Evolutionary conservation across 37 sponge, comb jelly and placozoan species (phyloP).

Genomic region (Spongilla lacustris): DNA sequence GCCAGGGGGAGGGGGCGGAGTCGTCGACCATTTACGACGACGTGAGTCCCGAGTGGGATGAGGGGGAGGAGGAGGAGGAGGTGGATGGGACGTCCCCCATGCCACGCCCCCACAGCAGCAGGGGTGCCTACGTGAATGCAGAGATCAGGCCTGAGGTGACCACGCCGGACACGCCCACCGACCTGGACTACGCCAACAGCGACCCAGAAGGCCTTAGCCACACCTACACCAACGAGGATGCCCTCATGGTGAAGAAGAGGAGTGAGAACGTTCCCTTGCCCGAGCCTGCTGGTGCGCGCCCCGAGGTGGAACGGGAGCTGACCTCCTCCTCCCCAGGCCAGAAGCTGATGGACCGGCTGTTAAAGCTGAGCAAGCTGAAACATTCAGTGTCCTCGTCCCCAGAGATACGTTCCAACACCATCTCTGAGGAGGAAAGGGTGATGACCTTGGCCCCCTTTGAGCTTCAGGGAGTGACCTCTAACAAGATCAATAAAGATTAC

Average conservation of each 20-base stretch:
- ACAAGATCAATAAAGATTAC: slow-evolving; percentile 29
- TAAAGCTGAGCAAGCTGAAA: slow-evolving; percentile 2
- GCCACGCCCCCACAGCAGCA: not conserved
- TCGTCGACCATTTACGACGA: too few relatives aligned
- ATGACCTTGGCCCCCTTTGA: slow-evolving; percentile 52
- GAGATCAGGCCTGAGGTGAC: not conserved
- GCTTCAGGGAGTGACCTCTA: not conserved
- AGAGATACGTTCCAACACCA: slow-evolving; percentile 43
- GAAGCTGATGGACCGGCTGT: not conserved
- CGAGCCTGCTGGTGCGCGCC: not conserved
- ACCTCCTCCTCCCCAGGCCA: not conserved
- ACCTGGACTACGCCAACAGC: slow-evolving; percentile 53
- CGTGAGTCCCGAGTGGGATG: too few relatives aligned
- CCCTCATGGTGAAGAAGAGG: slow-evolving; percentile 27
- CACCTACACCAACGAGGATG: slow-evolving; percentile 51
- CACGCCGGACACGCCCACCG: not conserved
- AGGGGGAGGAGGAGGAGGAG: not conserved
- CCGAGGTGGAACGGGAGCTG: not conserved
- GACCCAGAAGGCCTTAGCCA: slow-evolving; percentile 36
- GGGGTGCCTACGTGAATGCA: slow-evolving; percentile 1
- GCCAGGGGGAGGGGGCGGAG: not conserved
- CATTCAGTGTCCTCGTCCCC: not conserved
- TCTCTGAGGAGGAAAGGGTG: slow-evolving; percentile 23
- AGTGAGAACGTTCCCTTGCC: not conserved
- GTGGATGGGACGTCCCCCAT: not conserved